These are phyloP conservation scores for Deilephila porcellus DNA, from an alignment of 2,888 invertebrate genomes.

Conservation along the genomic window DNA sequence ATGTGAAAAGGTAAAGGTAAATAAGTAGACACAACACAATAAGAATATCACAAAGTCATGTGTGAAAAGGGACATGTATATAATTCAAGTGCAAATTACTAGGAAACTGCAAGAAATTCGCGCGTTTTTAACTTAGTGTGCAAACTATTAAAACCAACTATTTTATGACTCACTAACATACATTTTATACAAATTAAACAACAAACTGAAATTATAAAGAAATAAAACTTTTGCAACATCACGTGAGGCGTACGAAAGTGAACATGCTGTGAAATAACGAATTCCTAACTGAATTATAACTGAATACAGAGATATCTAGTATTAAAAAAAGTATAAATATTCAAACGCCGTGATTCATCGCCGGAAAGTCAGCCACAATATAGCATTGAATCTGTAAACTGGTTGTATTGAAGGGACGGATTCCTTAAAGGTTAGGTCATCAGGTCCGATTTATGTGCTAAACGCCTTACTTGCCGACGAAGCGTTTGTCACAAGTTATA, in stretches of 20 bases:
- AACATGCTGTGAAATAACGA: not conserved
- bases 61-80: not conserved
- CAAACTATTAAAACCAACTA: not conserved
- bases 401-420: slow-evolving; percentile 47
- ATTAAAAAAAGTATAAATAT: not conserved
- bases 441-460: slow-evolving; percentile 16
- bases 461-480: slow-evolving; percentile 13
- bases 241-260: slow-evolving; percentile 20
- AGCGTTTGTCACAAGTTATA: slow-evolving; percentile 34
- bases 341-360: slow-evolving; percentile 58
- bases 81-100: not conserved
- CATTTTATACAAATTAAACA: not conserved
- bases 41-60: not conserved
- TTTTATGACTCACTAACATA: not conserved
- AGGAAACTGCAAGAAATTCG: not conserved
- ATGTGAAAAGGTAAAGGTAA: not conserved
- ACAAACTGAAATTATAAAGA: not conserved
- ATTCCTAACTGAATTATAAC: not conserved
- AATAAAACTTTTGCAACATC: not conserved
- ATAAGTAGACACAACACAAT: not conserved
- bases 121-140: not conserved
- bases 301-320: not conserved
- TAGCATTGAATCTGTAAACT: slow-evolving; percentile 48
- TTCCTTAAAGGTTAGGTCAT: slow-evolving; percentile 54
- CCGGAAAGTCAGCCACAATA: slow-evolving; percentile 54